Base-by-base conservation (phyloP, 2,797 vertebrate genomes). In the Pygocentrus nattereri region DNA sequence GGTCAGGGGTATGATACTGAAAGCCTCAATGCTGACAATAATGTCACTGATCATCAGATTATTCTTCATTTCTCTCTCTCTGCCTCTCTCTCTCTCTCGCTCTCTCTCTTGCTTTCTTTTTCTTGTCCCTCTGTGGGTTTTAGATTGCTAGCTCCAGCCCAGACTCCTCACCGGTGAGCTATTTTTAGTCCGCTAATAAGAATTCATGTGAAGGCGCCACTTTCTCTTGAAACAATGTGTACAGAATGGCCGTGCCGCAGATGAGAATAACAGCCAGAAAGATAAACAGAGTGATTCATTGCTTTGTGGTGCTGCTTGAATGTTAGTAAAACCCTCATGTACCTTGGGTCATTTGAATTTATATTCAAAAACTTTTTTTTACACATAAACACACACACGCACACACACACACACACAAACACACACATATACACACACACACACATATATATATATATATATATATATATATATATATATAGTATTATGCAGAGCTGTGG, bases 141-240 rank as follows among this genome's bases (percentile, higher is more conserved):
- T 65, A 82, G 74, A 72, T 76, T 81, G 91, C 91, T 90, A 92
- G 82, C 91, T 81, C 79, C 85, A 87, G 85, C 84, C 76, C 69
- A 83, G 86, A 47, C 82, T 81, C 50, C 79, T 79, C 89, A 90
- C 80, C 74, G 82, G 78, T 72, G 85, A 84, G 82, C 88, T 93
- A 93, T 93, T 93, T 94, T 94, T 93, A 92, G 90, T 90, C 58
- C 6, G 62, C 87, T 93, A 91, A 94, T 94, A 93, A 91, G 88
- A 92, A 92, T 91, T 91, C 71, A 91, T 92, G 91, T 88, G 90
- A 91, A 86, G 80, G 84, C 74, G 31, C 65, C 54, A 76, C 85
- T 85, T 91, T 88, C 79, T 87, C 75, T 84, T 84, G 81, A 90
- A 92, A 92, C 88, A 91, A 90, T 90, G 86, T 89, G 89, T 90